Evolutionary conservation across 2,113 vertebrate genomes (phyloP).

Genomic region (Plecturocebus donacophilus): DNA sequence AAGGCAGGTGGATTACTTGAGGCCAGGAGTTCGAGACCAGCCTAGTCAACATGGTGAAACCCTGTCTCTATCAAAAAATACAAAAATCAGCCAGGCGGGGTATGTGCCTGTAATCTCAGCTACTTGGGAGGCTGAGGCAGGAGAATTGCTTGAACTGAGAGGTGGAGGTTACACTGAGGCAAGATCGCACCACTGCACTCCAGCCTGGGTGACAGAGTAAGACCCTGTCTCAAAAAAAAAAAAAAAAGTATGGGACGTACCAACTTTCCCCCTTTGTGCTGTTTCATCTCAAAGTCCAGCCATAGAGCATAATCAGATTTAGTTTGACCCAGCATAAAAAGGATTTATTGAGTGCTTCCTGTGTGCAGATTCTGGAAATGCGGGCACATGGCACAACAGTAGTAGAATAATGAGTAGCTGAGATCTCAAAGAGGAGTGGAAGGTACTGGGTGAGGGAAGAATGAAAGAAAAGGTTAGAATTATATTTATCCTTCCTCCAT

Average conservation of each 20-base stretch:
- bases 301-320: not conserved
- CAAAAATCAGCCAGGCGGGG: too few species aligned
- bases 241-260: not conserved
- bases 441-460: not conserved
- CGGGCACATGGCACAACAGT: not conserved
- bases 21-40: too few species aligned
- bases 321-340: slow-evolving; percentile 33
- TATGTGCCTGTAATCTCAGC: too few species aligned
- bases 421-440: not conserved
- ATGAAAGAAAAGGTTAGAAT: not conserved
- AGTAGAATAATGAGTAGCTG: not conserved
- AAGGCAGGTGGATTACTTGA: too few species aligned
- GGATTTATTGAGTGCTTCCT: not conserved
- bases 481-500: not conserved
- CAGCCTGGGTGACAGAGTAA: too few species aligned
- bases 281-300: slow-evolving; percentile 26
- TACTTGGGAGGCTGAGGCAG: too few species aligned
- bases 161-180: too few species aligned
- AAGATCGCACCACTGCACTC: too few species aligned
- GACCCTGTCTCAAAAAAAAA: too few species aligned
- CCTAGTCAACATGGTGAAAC: too few species aligned
- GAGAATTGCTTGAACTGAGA: too few species aligned
- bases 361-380: slow-evolving; percentile 13
- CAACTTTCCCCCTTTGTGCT: not conserved
- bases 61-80: too few species aligned